Evolutionary conservation across 2,888 invertebrate species (phyloP), one percentile per base, ranked within the genome.

Genomic region (Graphium colonna): DNA sequence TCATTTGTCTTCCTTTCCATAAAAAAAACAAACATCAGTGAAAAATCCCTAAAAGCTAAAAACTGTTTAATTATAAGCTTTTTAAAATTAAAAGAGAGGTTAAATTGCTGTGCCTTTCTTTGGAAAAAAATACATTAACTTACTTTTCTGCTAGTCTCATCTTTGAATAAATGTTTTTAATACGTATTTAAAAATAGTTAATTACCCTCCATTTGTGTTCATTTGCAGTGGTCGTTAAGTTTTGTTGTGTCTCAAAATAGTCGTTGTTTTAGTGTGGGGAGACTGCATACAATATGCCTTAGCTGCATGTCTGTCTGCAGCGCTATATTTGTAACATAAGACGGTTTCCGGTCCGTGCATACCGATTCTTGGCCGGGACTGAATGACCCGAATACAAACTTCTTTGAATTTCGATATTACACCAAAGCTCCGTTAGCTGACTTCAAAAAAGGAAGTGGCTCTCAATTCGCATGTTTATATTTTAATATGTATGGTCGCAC

Each of bases 271-370:
- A 44, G 44, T 44, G 50, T 45, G 45, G 45, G 40, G 33, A 45
- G 40, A 44, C 33, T 47, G 53, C 55, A 51, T 52, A 46, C 56
- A 51, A 50, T 65, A 61, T 56, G 63, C 3, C 21, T 21, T 21
- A 21, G 5, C 21, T 21, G 21, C 21, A 21, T 79, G 79, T 68
- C 79, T 73, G 67, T 79, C 76, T 72, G 71, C 54, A 50, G 54
- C 55, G 64, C 81, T 88, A 87, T 79, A 82, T 83, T 82, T 86
- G 83, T 77, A 79, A 68, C 67, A 57, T 62, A 75, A 79, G 80
- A 74, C 69, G 71, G 75, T 77, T 85, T 88, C 88, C 88, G 85
- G 84, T 75, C 67, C 60, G 62, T 58, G 67, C 74, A 77, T 75
- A 71, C 76, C 70, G 65, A 59, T 65, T 62, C 64, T 63, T 49